Evolutionary conservation across 1,140 invertebrate species (phyloP).

Genomic region (Pseudobourletiella spinata): DNA sequence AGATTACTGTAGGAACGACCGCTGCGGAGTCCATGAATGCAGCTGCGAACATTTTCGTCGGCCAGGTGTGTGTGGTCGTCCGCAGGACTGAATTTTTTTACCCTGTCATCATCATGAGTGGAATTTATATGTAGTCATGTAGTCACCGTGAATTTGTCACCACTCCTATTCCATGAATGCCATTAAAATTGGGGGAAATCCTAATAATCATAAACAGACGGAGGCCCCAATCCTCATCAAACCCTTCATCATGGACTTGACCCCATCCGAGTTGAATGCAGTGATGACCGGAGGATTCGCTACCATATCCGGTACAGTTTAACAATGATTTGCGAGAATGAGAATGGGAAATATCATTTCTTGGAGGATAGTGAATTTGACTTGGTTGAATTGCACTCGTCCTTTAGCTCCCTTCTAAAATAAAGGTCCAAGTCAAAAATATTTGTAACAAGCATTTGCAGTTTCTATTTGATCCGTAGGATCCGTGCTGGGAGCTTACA

Average conservation of each 20-base stretch:
- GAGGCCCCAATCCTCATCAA: slow-evolving; percentile 82
- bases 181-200: too few relatives aligned
- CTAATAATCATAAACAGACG: slow-evolving; percentile 50
- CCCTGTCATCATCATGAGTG: not conserved
- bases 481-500: slow-evolving; percentile 83
- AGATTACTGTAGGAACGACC: slow-evolving; percentile 64
- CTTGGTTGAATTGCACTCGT: not conserved
- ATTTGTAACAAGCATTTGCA: too few relatives aligned
- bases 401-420: not conserved
- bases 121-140: not conserved
- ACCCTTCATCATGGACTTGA: slow-evolving; percentile 72
- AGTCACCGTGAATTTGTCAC: not conserved
- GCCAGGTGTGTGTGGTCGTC: slow-evolving; percentile 9
- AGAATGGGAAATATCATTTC: too few relatives aligned
- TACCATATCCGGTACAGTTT: slow-evolving; percentile 68
- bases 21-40: slow-evolving; percentile 84
- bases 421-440: too few relatives aligned
- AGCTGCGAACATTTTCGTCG: slow-evolving; percentile 46
- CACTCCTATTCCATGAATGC: not conserved
- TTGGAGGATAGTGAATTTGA: not conserved
- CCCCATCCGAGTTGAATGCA: slow-evolving; percentile 81
- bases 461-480: too few relatives aligned
- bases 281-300: slow-evolving; percentile 90
- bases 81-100: not conserved
- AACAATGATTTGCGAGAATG: not conserved